Conservation (phyloP, 2,888 invertebrate genomes). For the Harpalus rubripes region DNA sequence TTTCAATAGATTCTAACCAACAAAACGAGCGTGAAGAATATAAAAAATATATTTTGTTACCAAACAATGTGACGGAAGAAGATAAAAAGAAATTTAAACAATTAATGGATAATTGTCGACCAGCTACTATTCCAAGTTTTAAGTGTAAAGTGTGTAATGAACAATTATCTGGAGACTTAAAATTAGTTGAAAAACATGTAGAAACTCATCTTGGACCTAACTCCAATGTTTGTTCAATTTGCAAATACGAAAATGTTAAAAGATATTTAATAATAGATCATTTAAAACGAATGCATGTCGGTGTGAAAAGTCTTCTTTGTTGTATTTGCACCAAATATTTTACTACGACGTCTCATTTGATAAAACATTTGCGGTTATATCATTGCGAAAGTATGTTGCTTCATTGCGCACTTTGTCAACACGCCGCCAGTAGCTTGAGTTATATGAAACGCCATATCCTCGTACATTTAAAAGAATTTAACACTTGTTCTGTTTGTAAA, state of each 20-base stretch:
- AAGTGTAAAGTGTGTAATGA: background rate
- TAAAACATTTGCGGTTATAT: background rate
- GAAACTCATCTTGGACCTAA: background rate
- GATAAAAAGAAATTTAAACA: background rate
- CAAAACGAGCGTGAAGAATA: background rate
- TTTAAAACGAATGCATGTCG: background rate
- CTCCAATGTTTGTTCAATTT: background rate
- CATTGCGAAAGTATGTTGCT: background rate
- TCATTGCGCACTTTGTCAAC: no score
- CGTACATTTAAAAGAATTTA: no score
- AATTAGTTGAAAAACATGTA: background rate
- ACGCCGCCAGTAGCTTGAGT: no score
- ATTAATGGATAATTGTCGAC: background rate
- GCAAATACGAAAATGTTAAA: background rate
- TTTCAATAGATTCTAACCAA: background rate
- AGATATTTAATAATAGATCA: background rate
- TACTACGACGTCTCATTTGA: background rate
- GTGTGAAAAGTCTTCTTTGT: background rate
- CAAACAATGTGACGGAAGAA: background rate
- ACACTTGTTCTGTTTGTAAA: no score
- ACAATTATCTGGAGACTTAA: background rate
- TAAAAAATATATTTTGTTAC: background rate
- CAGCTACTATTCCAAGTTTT: background rate
- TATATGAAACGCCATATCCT: no score
- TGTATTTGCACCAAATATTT: background rate